Evolutionary conservation across 2,888 invertebrate genomes (phyloP), one percentile per base, ranked within the genome.

Genomic region (Zelleria hepariella): DNA sequence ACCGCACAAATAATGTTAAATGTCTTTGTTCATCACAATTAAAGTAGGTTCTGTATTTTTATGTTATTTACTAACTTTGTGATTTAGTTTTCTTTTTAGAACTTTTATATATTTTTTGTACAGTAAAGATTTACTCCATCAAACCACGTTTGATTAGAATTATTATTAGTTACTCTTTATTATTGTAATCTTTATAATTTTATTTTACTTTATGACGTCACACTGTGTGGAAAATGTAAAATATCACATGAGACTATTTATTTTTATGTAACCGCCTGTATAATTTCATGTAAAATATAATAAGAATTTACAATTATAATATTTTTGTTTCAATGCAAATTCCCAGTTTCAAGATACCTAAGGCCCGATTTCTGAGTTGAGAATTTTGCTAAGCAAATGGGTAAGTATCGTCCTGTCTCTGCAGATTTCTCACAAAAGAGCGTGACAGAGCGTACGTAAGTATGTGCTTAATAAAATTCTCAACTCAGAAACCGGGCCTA

Each of bases 201-300:
- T 15, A 42, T 15, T 42, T 42, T 42, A 57, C 23, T 10, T 47
- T 20, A 42, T 23, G 23, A 58, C 77, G 78, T 78, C 82, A 82
- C 80, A 77, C 61, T 70, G 63, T 67, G 62, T 64, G 20, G n/a
- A 32, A 24, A 59, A 65, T 75, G 72, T 77, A 72, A 74, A 73
- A 72, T 69, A 61, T 73, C 71, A 63, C 68, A 68, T 71, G 71
- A 74, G 78, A 80, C 84, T 86, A 86, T 87, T 87, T 86, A 86
- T 87, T 78, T 80, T 82, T 82, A 82, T 87, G 82, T 87, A 87
- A 87, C 86, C 87, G 86, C 86, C 86, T 87, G 84, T 73, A 83
- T 83, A 85, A 86, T 85, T 84, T 84, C 69, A 80, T 86, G 86
- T 87, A 86, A 84, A 87, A 87, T 57, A 86, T 84, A 55, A 66